Conservation (phyloP, 2,113 vertebrate genomes). For the Ranitomeya imitator region DNA sequence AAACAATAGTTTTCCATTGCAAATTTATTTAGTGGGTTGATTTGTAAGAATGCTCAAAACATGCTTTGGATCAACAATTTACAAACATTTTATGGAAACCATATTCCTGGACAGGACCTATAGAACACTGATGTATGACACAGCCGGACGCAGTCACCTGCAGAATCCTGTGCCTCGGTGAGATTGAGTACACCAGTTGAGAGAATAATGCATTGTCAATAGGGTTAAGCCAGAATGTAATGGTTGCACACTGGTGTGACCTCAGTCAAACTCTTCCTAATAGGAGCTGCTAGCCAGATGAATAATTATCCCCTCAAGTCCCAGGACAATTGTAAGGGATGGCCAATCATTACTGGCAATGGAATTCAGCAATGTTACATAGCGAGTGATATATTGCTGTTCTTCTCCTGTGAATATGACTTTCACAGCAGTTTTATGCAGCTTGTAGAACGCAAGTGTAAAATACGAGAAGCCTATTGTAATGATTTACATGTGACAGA, state of each 20-base stretch:
- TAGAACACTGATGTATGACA: background rate
- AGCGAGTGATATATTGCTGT: background rate
- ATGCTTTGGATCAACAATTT: background rate
- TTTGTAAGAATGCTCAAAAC: background rate
- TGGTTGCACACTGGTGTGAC: background rate
- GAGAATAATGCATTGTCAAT: conserved; percentile 28
- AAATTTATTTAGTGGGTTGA: background rate
- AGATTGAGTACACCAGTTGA: background rate
- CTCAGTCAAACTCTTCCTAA: background rate
- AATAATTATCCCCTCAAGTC: conserved; percentile 13
- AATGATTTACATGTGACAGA: background rate
- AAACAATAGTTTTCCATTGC: background rate
- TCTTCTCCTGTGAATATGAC: background rate
- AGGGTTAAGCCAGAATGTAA: conserved; percentile 7
- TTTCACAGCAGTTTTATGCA: background rate
- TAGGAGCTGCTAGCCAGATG: background rate
- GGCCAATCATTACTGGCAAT: background rate
- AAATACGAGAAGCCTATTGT: background rate
- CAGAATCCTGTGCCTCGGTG: background rate
- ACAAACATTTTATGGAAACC: too few species aligned
- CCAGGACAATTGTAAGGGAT: conserved; percentile 15
- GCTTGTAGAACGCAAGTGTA: background rate
- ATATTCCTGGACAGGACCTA: background rate
- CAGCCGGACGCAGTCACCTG: background rate
- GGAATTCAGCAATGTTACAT: background rate